These are phyloP conservation scores for Brachirus orientalis DNA, from an alignment of 2,113 vertebrate genomes.

Conservation along the genomic window DNA sequence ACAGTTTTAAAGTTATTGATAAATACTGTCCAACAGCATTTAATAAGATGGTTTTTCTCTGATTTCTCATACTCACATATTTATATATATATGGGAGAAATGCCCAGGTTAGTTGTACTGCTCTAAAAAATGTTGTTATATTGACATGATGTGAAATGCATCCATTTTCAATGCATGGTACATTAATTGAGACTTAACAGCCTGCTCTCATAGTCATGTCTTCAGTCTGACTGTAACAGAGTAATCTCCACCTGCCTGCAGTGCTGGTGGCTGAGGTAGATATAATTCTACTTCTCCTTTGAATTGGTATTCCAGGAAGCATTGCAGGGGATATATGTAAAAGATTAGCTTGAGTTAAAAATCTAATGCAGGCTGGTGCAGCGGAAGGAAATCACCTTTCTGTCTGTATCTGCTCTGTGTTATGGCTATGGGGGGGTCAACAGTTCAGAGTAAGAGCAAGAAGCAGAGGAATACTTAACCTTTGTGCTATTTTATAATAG, in stretches of 20 bases:
- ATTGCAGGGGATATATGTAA: conserved; percentile 46
- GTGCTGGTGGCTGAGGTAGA: conserved; percentile 36
- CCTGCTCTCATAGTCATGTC: conserved; percentile 45
- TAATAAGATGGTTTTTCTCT: too few species aligned
- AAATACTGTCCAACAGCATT: too few species aligned
- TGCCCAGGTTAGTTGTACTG: too few species aligned
- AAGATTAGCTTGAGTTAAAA: conserved; percentile 68
- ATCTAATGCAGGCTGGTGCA: conserved; percentile 58
- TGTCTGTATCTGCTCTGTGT: conserved; percentile 55
- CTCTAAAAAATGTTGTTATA: too few species aligned
- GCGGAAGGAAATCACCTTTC: conserved; percentile 68
- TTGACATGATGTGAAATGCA: too few species aligned
- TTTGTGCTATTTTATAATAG: conserved; percentile 21
- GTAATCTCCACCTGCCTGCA: conserved; percentile 46
- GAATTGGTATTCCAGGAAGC: conserved; percentile 49
- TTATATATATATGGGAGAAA: too few species aligned
- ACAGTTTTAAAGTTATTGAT: too few species aligned
- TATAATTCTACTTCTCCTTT: conserved; percentile 32
- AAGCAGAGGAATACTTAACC: conserved; percentile 36
- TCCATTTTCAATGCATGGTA: conserved; percentile 29
- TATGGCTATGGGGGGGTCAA: conserved; percentile 52
- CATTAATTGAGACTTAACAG: conserved; percentile 37
- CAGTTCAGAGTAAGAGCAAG: conserved; percentile 43
- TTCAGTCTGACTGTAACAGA: conserved; percentile 42
- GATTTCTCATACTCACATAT: too few species aligned